A percentile compares a stretch with the other conserved stretches of the same genome.
Evolutionary conservation across 2,797 vertebrate species (phyloP).

Genomic region (Lepus townsendii): DNA sequence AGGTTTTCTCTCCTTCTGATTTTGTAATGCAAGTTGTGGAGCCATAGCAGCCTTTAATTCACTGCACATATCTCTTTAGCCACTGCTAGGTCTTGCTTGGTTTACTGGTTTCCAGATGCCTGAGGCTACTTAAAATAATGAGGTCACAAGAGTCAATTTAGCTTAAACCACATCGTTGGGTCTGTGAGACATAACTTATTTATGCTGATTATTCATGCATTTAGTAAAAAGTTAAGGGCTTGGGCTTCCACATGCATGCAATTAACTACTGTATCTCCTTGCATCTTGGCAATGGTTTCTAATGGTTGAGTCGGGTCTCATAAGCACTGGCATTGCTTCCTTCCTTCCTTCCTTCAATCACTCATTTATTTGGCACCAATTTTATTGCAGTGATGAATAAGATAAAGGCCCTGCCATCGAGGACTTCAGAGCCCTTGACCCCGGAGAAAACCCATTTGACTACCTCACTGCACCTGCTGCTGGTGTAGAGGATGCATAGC

Average conservation of each 20-base stretch:
- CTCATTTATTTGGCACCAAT: not conserved
- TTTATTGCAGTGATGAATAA: not conserved
- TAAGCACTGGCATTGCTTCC: not conserved
- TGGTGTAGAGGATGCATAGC: not conserved
- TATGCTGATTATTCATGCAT: not conserved
- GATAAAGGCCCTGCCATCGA: not conserved
- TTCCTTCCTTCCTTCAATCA: not conserved
- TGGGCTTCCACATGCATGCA: not conserved
- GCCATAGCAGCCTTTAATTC: not conserved
- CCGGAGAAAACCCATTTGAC: not conserved
- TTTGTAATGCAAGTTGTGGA: not conserved
- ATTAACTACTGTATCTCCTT: not conserved
- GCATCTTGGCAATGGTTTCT: not conserved
- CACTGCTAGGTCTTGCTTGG: not conserved
- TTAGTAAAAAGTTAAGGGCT: not conserved
- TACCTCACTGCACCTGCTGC: not conserved
- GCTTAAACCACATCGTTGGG: constrained; percentile 13
- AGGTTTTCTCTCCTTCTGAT: not conserved
- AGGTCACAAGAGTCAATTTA: constrained; percentile 1
- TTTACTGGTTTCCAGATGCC: constrained; percentile 30
- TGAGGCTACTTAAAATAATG: constrained; percentile 9
- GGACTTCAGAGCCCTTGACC: not conserved
- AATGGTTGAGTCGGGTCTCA: not conserved
- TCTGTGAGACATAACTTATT: not conserved
- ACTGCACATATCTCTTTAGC: not conserved